Conservation (phyloP, 2,113 vertebrate species). For the Peromyscus californicus region DNA sequence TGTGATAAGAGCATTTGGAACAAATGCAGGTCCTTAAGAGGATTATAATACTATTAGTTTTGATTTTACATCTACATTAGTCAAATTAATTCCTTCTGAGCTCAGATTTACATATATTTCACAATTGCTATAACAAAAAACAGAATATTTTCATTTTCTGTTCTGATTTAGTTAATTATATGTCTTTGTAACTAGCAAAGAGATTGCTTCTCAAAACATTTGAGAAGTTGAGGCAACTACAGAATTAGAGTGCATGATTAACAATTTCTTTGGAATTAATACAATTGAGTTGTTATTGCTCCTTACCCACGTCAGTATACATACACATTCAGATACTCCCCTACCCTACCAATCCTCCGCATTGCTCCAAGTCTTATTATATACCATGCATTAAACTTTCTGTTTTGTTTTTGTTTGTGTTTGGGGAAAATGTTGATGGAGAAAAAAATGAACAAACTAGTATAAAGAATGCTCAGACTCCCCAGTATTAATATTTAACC, state of each 20-base stretch:
- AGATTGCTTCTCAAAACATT: not conserved
- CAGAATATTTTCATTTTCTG: constrained; percentile 30
- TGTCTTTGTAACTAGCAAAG: constrained; percentile 39
- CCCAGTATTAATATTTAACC: not conserved
- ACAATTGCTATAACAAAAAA: not conserved
- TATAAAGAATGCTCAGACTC: not conserved
- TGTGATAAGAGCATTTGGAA: not conserved
- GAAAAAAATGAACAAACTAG: not conserved
- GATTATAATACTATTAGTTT: not conserved
- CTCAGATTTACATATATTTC: not conserved
- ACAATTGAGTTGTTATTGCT: not conserved
- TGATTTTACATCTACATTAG: constrained; percentile 12
- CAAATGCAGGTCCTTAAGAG: not conserved
- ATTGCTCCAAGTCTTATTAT: not conserved
- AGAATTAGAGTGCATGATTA: not conserved
- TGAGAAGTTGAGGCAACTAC: not conserved
- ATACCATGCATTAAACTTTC: not conserved
- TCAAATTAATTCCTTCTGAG: constrained; percentile 48
- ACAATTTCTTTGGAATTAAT: not conserved
- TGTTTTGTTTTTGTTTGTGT: not conserved
- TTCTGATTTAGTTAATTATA: not conserved
- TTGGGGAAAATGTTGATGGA: not conserved
- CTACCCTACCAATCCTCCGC: not conserved
- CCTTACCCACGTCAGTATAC: not conserved
- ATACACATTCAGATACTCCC: not conserved